Conservation (phyloP, 2,113 vertebrate species). For the Nycticorax nycticorax region DNA sequence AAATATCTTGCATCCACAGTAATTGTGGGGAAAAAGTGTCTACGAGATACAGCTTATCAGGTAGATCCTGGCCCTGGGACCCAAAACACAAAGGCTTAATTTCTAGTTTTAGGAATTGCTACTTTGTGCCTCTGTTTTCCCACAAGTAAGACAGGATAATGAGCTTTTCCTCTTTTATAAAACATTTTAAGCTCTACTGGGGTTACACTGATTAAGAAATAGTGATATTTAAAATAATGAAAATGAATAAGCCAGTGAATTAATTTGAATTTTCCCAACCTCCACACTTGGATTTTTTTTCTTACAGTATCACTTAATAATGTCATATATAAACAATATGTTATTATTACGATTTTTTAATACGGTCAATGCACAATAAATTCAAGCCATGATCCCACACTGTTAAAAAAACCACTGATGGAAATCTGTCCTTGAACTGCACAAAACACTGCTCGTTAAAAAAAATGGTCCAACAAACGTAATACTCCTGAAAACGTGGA, state of each 20-base stretch:
- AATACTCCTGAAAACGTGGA: background rate
- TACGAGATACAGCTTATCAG: background rate
- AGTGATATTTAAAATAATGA: conserved; percentile 25
- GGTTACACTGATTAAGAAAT: conserved; percentile 26
- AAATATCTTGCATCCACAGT: background rate
- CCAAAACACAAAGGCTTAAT: background rate
- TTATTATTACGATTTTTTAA: background rate
- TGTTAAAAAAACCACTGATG: background rate
- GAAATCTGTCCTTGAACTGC: background rate
- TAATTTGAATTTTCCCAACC: background rate
- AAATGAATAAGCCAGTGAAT: conserved; percentile 14
- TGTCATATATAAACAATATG: background rate
- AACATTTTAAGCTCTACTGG: conserved; percentile 24
- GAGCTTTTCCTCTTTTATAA: conserved; percentile 9
- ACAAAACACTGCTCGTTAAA: background rate
- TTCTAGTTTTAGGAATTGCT: conserved; percentile 23
- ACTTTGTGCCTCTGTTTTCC: conserved; percentile 22
- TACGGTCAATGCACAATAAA: background rate
- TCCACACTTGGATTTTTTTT: background rate
- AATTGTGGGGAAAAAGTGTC: background rate
- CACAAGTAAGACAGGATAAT: conserved; percentile 19
- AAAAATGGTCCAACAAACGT: background rate
- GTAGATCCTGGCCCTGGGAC: background rate
- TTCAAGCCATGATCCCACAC: background rate
- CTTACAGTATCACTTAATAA: conserved; percentile 6